Evolutionary conservation across 2,797 vertebrate genomes (phyloP).

Genomic region (Rhinoraja longicauda): DNA sequence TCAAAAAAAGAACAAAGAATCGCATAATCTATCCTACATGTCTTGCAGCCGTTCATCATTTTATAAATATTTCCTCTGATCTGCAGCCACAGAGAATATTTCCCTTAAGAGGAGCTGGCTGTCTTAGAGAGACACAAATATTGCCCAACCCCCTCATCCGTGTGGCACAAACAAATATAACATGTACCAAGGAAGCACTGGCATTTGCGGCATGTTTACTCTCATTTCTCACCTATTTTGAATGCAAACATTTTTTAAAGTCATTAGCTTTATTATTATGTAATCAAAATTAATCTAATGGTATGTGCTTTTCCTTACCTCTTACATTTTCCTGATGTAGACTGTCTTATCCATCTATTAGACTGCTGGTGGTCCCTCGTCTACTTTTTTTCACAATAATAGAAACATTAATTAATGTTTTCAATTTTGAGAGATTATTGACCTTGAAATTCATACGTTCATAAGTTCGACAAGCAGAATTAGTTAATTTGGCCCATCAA

Average conservation of each 20-base stretch:
- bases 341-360: not conserved
- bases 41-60: not conserved
- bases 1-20: not conserved
- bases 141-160: not conserved
- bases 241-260: not conserved
- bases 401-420: not conserved
- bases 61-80: not conserved
- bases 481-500: too few relatives aligned
- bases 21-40: not conserved
- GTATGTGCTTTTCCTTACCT: not conserved
- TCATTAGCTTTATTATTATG: not conserved
- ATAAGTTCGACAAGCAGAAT: too few relatives aligned
- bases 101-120: not conserved
- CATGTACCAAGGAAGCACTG: not conserved
- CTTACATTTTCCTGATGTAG: not conserved
- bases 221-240: not conserved
- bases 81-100: not conserved
- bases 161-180: not conserved
- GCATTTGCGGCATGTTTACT: not conserved
- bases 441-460: too few relatives aligned
- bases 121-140: not conserved
- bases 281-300: not conserved
- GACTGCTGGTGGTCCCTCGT: not conserved
- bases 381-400: conserved; percentile 1
- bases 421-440: not conserved